Base-by-base conservation (phyloP, 2,113 vertebrate genomes). In the Actenoides hombroni region DNA sequence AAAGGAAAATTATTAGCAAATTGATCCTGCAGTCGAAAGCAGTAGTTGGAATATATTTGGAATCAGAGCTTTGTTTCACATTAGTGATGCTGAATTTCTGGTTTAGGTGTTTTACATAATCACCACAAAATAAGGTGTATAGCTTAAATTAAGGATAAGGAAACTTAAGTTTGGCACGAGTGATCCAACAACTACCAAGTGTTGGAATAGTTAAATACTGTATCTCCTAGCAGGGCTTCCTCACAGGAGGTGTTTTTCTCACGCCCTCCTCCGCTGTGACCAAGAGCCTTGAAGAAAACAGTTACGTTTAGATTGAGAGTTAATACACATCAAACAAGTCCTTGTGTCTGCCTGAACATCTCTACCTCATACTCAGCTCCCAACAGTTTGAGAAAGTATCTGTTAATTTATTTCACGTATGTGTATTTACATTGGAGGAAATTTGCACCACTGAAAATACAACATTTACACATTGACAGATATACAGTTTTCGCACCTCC, bases 381-480 rank as follows among this genome's bases (percentile, higher is more conserved):
- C 59, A 25, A 26, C 8, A 56, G 28, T 18, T 92, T 46, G 82
- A 95, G 42, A 93, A 96, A 95, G 79, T 15, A 84, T 44, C 24
- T 69, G 48, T 94, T 84, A 20, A n/a, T 95, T 96, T 96, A 96
- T 90, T 91, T 95, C 70, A 85, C 83, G 31, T 67, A 83, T 13
- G 26, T 39, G 11, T 97, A 96, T 97, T 96, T 97, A 97, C 96
- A 97, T 4, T 13, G 57, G 78, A 70, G 74, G 70, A 25, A 77
- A 80, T 95, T 57, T 76, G 96, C 90, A 93, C 28, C 91, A 95
- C 94, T 44, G 68, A 71, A 94, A 88, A 80, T 91, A 88, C 59
- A 91, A 77, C 95, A 97, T 97, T 94, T 97, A 97, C 96, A 97
- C 96, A 96, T 96, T 95, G 94, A 96, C 91, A 94, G 77, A 76